phyloP scores from a whole-genome alignment of 92 coral and sea anemone genomes.

The Chrysogorgia sp. region DNA sequence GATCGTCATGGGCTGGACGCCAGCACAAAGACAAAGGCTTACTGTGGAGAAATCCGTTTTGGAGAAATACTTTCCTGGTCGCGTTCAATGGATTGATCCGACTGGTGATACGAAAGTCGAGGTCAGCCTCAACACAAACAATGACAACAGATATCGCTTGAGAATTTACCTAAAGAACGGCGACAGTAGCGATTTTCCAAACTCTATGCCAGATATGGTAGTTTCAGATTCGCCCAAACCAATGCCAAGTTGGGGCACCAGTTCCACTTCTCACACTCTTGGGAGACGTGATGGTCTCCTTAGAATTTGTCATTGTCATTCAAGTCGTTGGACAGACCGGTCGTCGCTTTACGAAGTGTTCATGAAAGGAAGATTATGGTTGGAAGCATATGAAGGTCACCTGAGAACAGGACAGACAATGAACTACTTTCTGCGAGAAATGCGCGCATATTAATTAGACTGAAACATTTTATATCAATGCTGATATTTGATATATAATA shows the following conservation, averaged over 20 bases:
- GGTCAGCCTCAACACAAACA: slow-evolving; percentile 62
- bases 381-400: too few species aligned
- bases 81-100: slow-evolving; percentile 74
- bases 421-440: slow-evolving; percentile 4
- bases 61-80: slow-evolving; percentile 58
- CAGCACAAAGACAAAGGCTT: slow-evolving; percentile 57
- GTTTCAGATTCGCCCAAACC: slow-evolving; percentile 57
- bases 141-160: slow-evolving; percentile 61
- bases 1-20: slow-evolving; percentile 69
- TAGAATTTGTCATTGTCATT: slow-evolving; percentile 13
- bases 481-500: too few species aligned
- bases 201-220: slow-evolving; percentile 70
- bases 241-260: slow-evolving; percentile 10
- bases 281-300: neutral
- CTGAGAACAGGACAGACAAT: slow-evolving; percentile 1
- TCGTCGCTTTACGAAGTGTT: slow-evolving; percentile 5
- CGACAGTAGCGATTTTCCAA: slow-evolving; percentile 78
- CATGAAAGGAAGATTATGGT: slow-evolving; percentile 30
- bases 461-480: neutral
- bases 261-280: neutral
- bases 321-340: neutral
- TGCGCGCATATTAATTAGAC: too few species aligned
- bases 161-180: slow-evolving; percentile 59
- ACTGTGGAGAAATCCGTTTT: slow-evolving; percentile 61
- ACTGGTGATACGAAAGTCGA: slow-evolving; percentile 67